These are phyloP conservation scores for Pelodiscus sinensis DNA, from an alignment of 2,113 vertebrate genomes.

Conservation along the genomic window DNA sequence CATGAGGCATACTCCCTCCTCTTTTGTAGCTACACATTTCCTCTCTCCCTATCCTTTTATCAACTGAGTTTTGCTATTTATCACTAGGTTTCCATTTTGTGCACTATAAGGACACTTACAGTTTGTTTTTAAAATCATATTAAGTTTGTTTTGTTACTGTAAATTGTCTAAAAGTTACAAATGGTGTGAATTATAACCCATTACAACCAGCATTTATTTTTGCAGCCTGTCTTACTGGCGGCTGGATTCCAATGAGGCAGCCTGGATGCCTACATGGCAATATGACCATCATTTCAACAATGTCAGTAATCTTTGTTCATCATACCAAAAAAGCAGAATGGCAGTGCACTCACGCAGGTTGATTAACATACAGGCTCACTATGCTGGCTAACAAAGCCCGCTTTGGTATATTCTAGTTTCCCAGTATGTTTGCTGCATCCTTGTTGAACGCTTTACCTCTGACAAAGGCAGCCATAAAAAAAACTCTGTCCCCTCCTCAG, in stretches of 20 bases:
- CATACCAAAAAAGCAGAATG: conserved; percentile 70
- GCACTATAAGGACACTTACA: conserved; percentile 14
- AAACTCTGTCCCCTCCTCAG: conserved; percentile 44
- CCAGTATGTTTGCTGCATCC: conserved; percentile 53
- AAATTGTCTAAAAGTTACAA: conserved; percentile 34
- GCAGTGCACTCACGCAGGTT: conserved; percentile 72
- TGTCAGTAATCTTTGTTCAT: conserved; percentile 80
- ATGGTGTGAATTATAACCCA: conserved; percentile 52
- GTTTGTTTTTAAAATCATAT: not conserved
- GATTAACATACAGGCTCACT: conserved; percentile 77
- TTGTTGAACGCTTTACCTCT: conserved; percentile 66
- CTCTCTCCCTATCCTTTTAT: conserved; percentile 9
- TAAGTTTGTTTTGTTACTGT: conserved; percentile 32
- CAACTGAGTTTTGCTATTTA: conserved; percentile 19
- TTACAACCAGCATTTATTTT: conserved; percentile 59
- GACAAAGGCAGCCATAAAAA: conserved; percentile 60
- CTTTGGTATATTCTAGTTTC: conserved; percentile 58
- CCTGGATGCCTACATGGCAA: conserved; percentile 69
- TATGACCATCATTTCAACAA: conserved; percentile 77
- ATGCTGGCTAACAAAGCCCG: conserved; percentile 79
- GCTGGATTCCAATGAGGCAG: conserved; percentile 75
- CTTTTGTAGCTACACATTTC: conserved; percentile 27
- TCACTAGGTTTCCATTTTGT: not conserved
- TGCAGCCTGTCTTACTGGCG: conserved; percentile 72
- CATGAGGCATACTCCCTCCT: not conserved